phyloP scores from a whole-genome alignment of 2,113 vertebrate species.

The Scopus umbretta region DNA sequence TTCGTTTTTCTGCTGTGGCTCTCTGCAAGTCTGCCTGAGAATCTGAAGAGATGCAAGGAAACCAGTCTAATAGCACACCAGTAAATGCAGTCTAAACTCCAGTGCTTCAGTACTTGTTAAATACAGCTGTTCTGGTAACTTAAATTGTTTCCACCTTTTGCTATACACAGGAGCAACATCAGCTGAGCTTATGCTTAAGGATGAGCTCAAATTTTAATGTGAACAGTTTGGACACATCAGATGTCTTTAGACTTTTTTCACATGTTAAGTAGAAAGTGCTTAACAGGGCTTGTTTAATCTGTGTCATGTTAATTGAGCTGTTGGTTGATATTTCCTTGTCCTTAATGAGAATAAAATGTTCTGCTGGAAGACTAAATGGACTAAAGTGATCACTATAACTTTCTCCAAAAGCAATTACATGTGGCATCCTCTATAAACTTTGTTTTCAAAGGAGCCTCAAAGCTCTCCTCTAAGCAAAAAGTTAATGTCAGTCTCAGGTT shows the following conservation, averaged over 20 bases:
- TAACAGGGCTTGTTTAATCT: slow-evolving; percentile 65
- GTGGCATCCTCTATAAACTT: not conserved
- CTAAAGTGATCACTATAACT: not conserved
- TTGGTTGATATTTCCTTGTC: slow-evolving; percentile 69
- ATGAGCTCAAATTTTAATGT: slow-evolving; percentile 44
- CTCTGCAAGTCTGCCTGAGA: slow-evolving; percentile 81
- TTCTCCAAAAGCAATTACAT: not conserved
- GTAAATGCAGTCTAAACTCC: slow-evolving; percentile 47
- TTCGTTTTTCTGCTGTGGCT: slow-evolving; percentile 93
- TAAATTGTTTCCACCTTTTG: slow-evolving; percentile 32
- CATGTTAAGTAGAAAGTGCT: slow-evolving; percentile 61
- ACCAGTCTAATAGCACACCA: slow-evolving; percentile 22
- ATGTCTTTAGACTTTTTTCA: slow-evolving; percentile 37
- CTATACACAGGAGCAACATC: slow-evolving; percentile 46
- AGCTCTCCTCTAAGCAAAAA: not conserved
- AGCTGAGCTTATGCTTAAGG: slow-evolving; percentile 29
- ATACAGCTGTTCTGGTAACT: slow-evolving; percentile 52
- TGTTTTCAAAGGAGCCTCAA: not conserved
- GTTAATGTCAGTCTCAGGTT: not conserved
- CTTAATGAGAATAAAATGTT: slow-evolving; percentile 70
- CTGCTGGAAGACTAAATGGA: slow-evolving; percentile 56
- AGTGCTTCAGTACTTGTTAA: slow-evolving; percentile 64
- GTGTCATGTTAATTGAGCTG: slow-evolving; percentile 62
- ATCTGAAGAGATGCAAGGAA: not conserved
- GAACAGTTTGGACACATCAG: slow-evolving; percentile 27